Evolutionary conservation across 2,113 vertebrate genomes (phyloP), one percentile per base, ranked within the genome.

Genomic region (Elephantulus edwardii): DNA sequence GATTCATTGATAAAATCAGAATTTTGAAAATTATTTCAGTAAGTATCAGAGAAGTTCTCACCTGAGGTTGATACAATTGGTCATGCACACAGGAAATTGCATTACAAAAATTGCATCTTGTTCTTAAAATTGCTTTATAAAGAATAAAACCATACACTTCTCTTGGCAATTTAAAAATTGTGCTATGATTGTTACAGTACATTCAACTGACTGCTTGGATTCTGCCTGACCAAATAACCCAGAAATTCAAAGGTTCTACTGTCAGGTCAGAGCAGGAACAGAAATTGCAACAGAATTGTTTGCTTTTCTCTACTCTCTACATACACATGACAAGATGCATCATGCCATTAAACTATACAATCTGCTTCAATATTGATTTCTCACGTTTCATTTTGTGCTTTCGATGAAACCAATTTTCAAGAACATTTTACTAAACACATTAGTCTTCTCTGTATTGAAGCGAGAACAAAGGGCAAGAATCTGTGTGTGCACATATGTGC

Each of bases 351-450:
- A 89, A 28, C 79, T 86, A 85, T 30, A 17, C 56, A 68, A 40
- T 94, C 52, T 81, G 35, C n/a, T 79, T 87, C 52, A 52, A 64
- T 91, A 95, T 94, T 68, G 91, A 93, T 95, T 96, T 95, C 78
- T 88, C 78, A 71, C 38, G 30, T 52, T 91, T 94, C 89, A 76
- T 85, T 93, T 95, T 80, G 76, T 83, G 62, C 48, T 92, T 95
- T 95, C 1, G 2, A 85, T 93, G 78, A 96, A 95, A 80, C 64
- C 76, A 87, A 70, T 93, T 92, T 90, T 91, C 58, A 66, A 88
- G 46, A 85, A 60, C 50, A 22, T 56, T 52, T 86, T 95, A n/a
- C 44, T 88, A 40, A 74, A 62, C 22, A 40, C 78, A 81, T 88
- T 93, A 74, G 77, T n/a, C 68, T 95, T 42, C 90, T 87, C 60